Percentiles rank a stretch among this genome's conserved stretches.
These are phyloP conservation scores for Euspilapteryx auroguttella DNA, from an alignment of 2,888 invertebrate species.

Conservation along the genomic window DNA sequence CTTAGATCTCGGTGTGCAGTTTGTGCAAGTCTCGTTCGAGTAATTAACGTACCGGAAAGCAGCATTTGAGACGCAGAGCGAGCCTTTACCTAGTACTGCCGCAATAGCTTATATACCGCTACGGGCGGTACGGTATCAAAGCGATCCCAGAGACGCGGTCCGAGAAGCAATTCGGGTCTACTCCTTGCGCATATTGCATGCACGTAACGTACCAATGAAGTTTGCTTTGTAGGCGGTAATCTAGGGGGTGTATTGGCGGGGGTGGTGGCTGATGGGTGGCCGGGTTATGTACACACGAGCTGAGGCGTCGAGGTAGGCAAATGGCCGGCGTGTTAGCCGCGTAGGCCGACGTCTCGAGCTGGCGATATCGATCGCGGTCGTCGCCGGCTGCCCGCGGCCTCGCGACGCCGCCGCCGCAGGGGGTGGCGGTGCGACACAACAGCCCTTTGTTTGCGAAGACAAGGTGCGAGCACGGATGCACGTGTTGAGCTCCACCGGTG, in stretches of 20 bases:
- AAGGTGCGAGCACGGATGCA: slow-evolving; percentile 6
- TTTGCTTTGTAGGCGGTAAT: slow-evolving; percentile 62
- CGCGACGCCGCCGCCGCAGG: slow-evolving; percentile 40
- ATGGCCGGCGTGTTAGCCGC: slow-evolving; percentile 54
- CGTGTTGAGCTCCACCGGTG: too few relatives aligned
- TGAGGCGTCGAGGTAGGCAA: slow-evolving; percentile 61
- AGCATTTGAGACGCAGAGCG: slow-evolving; percentile 17
- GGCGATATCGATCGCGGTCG: slow-evolving; percentile 44
- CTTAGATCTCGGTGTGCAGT: too few relatives aligned
- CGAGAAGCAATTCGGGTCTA: slow-evolving; percentile 42
- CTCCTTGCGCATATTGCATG: slow-evolving; percentile 61
- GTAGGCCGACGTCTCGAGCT: slow-evolving; percentile 54
- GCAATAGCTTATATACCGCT: slow-evolving; percentile 31
- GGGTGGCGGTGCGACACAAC: slow-evolving; percentile 41
- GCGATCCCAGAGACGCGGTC: slow-evolving; percentile 28
- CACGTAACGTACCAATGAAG: slow-evolving; percentile 62
- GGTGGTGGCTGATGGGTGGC: slow-evolving; percentile 38
- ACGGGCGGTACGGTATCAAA: slow-evolving; percentile 39
- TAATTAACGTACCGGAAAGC: slow-evolving; percentile 46
- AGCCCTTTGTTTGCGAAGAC: slow-evolving; percentile 48
- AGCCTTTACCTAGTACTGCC: slow-evolving; percentile 22
- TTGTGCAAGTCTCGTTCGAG: slow-evolving; percentile 13
- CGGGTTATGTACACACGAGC: slow-evolving; percentile 56
- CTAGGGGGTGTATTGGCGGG: slow-evolving; percentile 54
- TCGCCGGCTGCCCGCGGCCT: slow-evolving; percentile 27